These are phyloP conservation scores for Crotalus viridis DNA, from an alignment of 2,113 vertebrate species.

Conservation along the genomic window DNA sequence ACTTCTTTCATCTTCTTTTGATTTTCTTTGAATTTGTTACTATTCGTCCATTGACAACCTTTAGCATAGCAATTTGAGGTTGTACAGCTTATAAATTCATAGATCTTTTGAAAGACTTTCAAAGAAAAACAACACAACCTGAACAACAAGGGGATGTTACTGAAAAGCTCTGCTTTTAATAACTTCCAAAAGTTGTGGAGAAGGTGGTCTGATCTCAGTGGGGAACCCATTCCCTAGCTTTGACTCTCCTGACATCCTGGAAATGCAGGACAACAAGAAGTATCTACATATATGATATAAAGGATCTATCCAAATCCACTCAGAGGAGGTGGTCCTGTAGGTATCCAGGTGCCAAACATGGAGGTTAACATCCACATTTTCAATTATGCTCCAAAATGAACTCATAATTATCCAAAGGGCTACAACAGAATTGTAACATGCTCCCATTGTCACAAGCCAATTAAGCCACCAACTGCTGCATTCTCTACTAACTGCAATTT, in stretches of 20 bases:
- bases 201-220: neutral
- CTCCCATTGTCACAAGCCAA: neutral
- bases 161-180: neutral
- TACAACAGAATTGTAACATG: neutral
- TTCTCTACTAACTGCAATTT: neutral
- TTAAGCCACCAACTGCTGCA: neutral
- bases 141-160: neutral
- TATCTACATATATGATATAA: neutral
- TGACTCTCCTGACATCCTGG: neutral
- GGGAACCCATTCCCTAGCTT: neutral
- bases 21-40: neutral
- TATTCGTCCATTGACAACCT: neutral
- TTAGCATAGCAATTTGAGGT: neutral
- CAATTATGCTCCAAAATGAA: neutral
- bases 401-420: neutral
- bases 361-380: neutral
- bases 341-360: neutral
- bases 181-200: neutral
- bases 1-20: neutral
- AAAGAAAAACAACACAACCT: neutral
- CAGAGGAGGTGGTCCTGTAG: neutral
- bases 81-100: neutral
- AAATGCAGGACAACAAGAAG: neutral
- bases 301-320: neutral
- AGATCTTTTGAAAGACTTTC: neutral